Evolutionary conservation across 2,113 vertebrate species (phyloP).

Genomic region (Collichthys lucidus): DNA sequence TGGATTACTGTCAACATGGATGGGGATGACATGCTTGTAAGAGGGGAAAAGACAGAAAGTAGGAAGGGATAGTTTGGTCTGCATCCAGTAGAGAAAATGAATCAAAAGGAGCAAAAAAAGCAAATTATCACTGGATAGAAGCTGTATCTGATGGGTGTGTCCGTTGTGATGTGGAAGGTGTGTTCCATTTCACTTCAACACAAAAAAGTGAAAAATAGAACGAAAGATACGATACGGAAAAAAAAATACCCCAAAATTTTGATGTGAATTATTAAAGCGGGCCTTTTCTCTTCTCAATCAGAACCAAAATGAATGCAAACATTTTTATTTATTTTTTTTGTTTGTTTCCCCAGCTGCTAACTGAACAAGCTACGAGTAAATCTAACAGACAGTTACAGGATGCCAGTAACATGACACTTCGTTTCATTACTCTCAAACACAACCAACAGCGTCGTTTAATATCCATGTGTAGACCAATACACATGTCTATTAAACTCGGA

Average conservation of each 20-base stretch:
- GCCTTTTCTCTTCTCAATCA: constrained; percentile 88
- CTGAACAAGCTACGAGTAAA: constrained; percentile 57
- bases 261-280: constrained; percentile 67
- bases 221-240: background rate
- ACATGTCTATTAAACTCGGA: constrained; percentile 75
- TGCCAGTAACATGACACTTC: constrained; percentile 74
- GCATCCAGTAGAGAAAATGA: constrained; percentile 70
- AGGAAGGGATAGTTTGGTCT: constrained; percentile 56
- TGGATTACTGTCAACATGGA: constrained; percentile 51
- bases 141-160: constrained; percentile 58
- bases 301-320: constrained; percentile 79
- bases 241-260: constrained; percentile 39
- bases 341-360: constrained; percentile 40
- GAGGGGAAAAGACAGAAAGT: constrained; percentile 62
- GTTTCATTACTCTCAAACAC: constrained; percentile 52
- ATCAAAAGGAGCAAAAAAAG: constrained; percentile 47
- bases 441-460: constrained; percentile 66
- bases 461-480: constrained; percentile 71
- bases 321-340: constrained; percentile 10
- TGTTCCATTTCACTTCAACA: constrained; percentile 69
- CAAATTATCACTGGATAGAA: constrained; percentile 57
- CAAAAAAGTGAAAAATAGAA: constrained; percentile 41
- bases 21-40: constrained; percentile 62
- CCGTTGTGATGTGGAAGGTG: constrained; percentile 59
- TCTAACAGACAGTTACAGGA: constrained; percentile 70